Percentiles rank a stretch among this genome's conserved stretches.
These are phyloP conservation scores for Clarias macrocephalus DNA, from an alignment of 2,113 vertebrate species.

Conservation along the genomic window DNA sequence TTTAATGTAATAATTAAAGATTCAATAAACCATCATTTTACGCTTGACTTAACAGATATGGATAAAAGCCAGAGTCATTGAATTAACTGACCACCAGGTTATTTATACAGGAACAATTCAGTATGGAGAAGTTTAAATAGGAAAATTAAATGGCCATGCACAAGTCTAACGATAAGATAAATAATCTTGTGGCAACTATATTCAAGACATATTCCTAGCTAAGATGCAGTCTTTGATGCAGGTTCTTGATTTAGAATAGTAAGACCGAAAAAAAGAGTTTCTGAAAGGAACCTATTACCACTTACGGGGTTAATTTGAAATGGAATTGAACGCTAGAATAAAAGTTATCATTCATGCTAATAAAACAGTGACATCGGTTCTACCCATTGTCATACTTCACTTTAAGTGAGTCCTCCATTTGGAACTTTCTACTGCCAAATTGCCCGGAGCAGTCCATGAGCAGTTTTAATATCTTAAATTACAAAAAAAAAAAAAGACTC, in stretches of 20 bases:
- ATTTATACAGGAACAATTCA: not conserved
- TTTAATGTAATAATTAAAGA: not conserved
- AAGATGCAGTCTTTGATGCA: not conserved
- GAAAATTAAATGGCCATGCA: not conserved
- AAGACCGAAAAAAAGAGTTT: constrained; percentile 2
- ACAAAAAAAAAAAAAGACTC: constrained; percentile 29
- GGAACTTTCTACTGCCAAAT: constrained; percentile 36
- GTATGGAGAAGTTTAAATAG: not conserved
- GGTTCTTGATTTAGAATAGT: not conserved
- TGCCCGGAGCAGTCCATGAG: constrained; percentile 40
- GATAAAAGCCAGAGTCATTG: not conserved
- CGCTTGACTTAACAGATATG: not conserved
- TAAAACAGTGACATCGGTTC: constrained; percentile 35
- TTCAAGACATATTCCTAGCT: not conserved
- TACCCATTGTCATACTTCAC: constrained; percentile 42
- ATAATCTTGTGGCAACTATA: not conserved
- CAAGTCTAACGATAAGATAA: not conserved
- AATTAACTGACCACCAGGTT: not conserved
- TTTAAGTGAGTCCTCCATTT: constrained; percentile 39
- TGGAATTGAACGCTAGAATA: constrained; percentile 6
- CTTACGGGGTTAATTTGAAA: constrained; percentile 4
- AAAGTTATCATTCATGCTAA: constrained; percentile 38
- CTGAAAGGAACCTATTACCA: not conserved
- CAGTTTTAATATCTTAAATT: constrained; percentile 38
- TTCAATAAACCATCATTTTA: not conserved